Evolutionary conservation across 2,888 invertebrate species (phyloP).

Genomic region (Bunonema sp.): DNA sequence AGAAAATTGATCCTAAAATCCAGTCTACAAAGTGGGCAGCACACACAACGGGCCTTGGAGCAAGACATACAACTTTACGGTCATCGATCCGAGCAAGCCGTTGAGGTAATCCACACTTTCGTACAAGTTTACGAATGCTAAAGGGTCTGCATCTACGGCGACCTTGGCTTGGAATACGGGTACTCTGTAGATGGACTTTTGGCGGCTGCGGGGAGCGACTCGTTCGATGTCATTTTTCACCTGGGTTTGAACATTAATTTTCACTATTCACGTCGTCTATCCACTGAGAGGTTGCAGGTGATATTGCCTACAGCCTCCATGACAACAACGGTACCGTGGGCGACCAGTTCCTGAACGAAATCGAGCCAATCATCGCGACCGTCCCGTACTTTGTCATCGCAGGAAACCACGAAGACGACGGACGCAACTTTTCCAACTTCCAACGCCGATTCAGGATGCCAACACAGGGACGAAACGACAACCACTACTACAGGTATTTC

Average conservation of each 20-base stretch:
- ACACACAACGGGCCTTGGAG: too few species aligned
- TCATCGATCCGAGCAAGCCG: background rate
- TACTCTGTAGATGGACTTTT: slow-evolving; percentile 68
- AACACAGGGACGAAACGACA: slow-evolving; percentile 46
- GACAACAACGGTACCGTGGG: slow-evolving; percentile 63
- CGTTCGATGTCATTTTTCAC: slow-evolving; percentile 37
- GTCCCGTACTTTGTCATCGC: slow-evolving; percentile 69
- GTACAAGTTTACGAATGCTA: slow-evolving; percentile 54
- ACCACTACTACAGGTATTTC: slow-evolving; percentile 38
- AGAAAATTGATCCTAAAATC: too few species aligned
- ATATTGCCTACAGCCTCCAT: slow-evolving; percentile 84
- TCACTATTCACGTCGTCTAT: too few species aligned
- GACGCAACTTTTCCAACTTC: slow-evolving; percentile 83
- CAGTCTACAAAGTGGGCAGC: slow-evolving; percentile 42
- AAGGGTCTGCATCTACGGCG: slow-evolving; percentile 72
- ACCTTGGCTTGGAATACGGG: slow-evolving; percentile 80
- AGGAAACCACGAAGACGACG: slow-evolving; percentile 50
- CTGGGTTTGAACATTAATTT: slow-evolving; percentile 26
- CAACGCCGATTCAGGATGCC: slow-evolving; percentile 78
- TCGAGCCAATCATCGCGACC: slow-evolving; percentile 70
- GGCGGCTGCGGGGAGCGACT: slow-evolving; percentile 62
- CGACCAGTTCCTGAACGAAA: slow-evolving; percentile 78
- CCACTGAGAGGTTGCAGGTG: too few species aligned
- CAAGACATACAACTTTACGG: slow-evolving; percentile 58
- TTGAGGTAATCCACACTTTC: slow-evolving; percentile 45